A percentile compares a stretch with the other conserved stretches of the same genome.
phyloP scores from a whole-genome alignment of 1,140 invertebrate genomes.

The Ceratosolen solmsi region DNA sequence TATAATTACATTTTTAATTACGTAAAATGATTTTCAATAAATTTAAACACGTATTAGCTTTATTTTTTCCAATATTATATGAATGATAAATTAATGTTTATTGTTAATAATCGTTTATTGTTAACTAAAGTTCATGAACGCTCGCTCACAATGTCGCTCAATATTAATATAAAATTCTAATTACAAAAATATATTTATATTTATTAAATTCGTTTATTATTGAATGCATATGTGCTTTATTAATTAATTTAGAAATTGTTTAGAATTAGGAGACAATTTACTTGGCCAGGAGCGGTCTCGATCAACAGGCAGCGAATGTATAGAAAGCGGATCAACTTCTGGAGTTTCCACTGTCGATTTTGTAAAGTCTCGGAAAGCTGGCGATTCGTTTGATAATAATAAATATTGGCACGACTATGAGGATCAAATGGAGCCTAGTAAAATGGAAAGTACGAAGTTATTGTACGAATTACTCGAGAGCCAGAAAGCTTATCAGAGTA shows the following conservation, averaged over 20 bases:
- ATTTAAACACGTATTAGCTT: no score
- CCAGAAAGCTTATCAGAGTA: conserved; percentile 81
- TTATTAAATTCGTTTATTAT: no score
- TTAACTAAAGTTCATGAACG: no score
- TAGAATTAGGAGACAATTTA: conserved; percentile 87
- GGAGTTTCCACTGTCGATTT: conserved; percentile 82
- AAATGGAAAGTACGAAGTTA: conserved; percentile 75
- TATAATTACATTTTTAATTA: no score
- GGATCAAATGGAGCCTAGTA: conserved; percentile 73
- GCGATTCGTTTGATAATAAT: conserved; percentile 68
- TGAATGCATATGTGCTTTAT: no score
- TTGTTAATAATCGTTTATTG: no score
- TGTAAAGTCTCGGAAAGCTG: conserved; percentile 76
- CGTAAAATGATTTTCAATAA: no score
- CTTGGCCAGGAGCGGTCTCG: conserved; percentile 79
- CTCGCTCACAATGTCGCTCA: no score
- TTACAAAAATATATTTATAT: no score
- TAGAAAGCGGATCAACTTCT: conserved; percentile 78
- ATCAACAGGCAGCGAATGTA: conserved; percentile 67
- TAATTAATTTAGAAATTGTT: conserved; percentile 53
- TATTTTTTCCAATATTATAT: no score
- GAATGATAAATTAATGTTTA: no score
- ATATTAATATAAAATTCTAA: no score
- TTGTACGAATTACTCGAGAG: conserved; percentile 79
- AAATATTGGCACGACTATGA: conserved; percentile 74